A percentile compares a stretch with the other conserved stretches of the same genome.
Evolutionary conservation across 2,888 invertebrate species (phyloP).

Genomic region (Phaedon cochleariae): DNA sequence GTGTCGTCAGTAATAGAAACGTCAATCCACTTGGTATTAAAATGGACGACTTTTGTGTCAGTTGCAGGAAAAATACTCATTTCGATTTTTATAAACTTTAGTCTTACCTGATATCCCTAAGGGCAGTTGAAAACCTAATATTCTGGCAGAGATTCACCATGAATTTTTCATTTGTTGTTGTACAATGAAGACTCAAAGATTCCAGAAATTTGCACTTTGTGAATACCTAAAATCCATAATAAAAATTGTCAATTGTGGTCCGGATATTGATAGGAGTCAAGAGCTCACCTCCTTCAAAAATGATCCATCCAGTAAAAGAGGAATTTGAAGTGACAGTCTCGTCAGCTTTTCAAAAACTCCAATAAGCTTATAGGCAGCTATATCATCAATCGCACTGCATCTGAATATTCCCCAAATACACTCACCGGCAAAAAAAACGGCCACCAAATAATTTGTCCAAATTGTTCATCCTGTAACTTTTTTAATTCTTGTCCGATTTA

Average conservation of each 20-base stretch:
- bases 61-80: no score
- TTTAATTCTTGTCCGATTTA: no score
- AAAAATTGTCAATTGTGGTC: neutral
- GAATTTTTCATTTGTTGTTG: constrained; percentile 23
- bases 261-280: neutral
- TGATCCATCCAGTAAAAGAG: constrained; percentile 21
- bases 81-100: no score
- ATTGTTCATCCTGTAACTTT: no score
- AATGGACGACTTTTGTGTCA: no score
- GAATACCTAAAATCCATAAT: constrained; percentile 28
- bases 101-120: constrained; percentile 28
- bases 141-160: constrained; percentile 21
- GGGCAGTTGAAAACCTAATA: constrained; percentile 18
- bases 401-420: no score
- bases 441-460: no score
- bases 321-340: constrained; percentile 26
- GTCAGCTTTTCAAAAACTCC: constrained; percentile 19
- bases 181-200: constrained; percentile 19
- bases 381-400: no score
- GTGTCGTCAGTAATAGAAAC: no score
- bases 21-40: no score
- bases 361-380: constrained; percentile 23
- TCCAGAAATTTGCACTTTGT: constrained; percentile 21
- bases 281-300: constrained; percentile 26
- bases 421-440: no score